Conservation (phyloP, 2,797 vertebrate species). For the Premnoplex brunnescens region DNA sequence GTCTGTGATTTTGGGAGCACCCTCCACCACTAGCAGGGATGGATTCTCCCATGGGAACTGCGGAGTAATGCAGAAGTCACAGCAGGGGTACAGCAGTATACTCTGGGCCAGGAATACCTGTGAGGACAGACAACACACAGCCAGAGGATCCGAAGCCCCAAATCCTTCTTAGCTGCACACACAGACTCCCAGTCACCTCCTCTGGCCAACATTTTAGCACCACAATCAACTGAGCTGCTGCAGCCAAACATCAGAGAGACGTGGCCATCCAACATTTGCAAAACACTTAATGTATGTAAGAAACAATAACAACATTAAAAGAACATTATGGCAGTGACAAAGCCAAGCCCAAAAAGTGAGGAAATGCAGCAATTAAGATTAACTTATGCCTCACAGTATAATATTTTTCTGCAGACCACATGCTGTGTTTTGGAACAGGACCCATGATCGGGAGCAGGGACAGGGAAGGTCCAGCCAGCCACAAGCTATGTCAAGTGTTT, state of each 20-base stretch:
- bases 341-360: constrained; percentile 32
- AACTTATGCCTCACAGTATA: background rate
- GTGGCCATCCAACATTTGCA: background rate
- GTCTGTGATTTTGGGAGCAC: constrained; percentile 47
- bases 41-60: constrained; percentile 14
- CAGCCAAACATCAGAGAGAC: constrained; percentile 42
- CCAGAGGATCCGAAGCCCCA: background rate
- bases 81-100: background rate
- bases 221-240: background rate
- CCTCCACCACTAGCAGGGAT: background rate
- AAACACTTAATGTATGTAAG: background rate
- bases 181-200: background rate
- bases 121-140: background rate
- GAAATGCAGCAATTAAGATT: constrained; percentile 17
- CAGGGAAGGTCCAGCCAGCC: background rate
- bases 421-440: constrained; percentile 36
- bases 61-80: background rate
- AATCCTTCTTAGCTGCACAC: background rate
- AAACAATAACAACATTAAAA: constrained; percentile 54
- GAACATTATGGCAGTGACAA: constrained; percentile 15
- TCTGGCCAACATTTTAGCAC: background rate
- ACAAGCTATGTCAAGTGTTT: background rate
- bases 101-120: background rate
- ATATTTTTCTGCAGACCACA: constrained; percentile 12
- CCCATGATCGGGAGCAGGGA: accelerated